Percentiles rank a stretch among this genome's conserved stretches.
Evolutionary conservation across 2,113 vertebrate species (phyloP).

Genomic region (Gymnorhina tibicen): DNA sequence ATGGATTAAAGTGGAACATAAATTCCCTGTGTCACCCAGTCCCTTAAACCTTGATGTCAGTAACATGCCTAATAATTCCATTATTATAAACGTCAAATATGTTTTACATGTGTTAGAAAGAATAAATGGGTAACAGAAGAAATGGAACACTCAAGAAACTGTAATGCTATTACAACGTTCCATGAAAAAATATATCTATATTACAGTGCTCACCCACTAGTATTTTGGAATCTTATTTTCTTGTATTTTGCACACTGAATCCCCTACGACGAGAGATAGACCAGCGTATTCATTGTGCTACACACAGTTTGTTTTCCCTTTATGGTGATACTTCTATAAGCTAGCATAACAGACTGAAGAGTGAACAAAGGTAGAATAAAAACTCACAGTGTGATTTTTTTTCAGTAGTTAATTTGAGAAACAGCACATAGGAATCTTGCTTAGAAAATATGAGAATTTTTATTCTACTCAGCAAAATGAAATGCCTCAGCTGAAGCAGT

Average conservation of each 20-base stretch:
- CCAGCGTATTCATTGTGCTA: background rate
- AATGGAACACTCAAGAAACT: constrained; percentile 17
- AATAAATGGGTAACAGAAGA: constrained; percentile 25
- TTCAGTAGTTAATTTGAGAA: background rate
- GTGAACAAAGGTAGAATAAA: background rate
- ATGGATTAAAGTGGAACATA: constrained; percentile 71
- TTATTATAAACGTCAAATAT: constrained; percentile 68
- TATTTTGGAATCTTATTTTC: background rate
- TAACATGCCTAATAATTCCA: constrained; percentile 68
- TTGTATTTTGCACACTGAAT: background rate
- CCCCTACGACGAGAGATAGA: background rate
- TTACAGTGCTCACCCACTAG: background rate
- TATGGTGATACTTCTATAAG: background rate
- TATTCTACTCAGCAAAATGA: background rate
- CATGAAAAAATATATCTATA: constrained; percentile 2
- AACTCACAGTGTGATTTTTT: background rate
- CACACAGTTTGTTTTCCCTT: background rate
- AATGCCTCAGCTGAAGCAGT: background rate
- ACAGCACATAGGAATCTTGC: background rate
- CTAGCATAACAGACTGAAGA: background rate
- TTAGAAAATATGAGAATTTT: background rate
- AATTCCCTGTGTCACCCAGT: constrained; percentile 63
- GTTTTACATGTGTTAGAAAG: constrained; percentile 54
- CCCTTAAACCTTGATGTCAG: constrained; percentile 67
- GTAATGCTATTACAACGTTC: background rate